Percentiles rank a stretch among this genome's conserved stretches.
Conservation (phyloP, 2,797 vertebrate species). For the Karalla daura region DNA sequence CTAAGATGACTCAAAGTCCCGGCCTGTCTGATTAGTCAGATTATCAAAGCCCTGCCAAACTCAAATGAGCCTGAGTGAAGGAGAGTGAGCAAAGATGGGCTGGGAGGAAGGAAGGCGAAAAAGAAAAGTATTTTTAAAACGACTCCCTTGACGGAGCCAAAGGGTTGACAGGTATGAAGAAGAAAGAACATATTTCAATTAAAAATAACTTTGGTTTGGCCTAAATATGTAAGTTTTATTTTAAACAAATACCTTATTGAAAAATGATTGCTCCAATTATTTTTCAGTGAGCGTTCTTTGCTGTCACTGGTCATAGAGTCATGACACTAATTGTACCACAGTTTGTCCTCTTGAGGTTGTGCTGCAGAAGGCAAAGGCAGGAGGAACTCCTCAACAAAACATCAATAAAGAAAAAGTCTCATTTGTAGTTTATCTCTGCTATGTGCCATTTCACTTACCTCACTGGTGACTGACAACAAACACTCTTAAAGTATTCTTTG, state of each 20-base stretch:
- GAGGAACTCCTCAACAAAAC: not conserved
- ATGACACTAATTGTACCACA: not conserved
- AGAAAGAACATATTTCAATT: slow-evolving; percentile 36
- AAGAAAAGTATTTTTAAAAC: slow-evolving; percentile 63
- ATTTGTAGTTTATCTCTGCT: too few relatives aligned
- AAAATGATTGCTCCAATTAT: slow-evolving; percentile 11
- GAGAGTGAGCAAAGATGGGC: slow-evolving; percentile 33
- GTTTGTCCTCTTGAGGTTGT: not conserved
- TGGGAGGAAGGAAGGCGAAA: slow-evolving; percentile 38
- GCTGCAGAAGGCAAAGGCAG: not conserved
- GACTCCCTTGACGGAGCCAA: slow-evolving; percentile 9
- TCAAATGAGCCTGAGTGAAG: slow-evolving; percentile 40
- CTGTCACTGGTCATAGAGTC: slow-evolving; percentile 8
- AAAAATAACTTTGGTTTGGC: slow-evolving; percentile 57
- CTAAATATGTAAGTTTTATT: slow-evolving; percentile 51
- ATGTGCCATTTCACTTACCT: too few relatives aligned
- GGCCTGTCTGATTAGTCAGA: slow-evolving; percentile 64
- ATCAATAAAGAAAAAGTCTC: too few relatives aligned
- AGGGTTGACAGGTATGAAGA: slow-evolving; percentile 49
- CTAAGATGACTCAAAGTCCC: slow-evolving; percentile 43
- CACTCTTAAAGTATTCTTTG: too few relatives aligned
- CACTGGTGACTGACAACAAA: too few relatives aligned
- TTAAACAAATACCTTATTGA: slow-evolving; percentile 27
- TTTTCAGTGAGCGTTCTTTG: slow-evolving; percentile 1
- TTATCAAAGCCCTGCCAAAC: slow-evolving; percentile 67